These are phyloP conservation scores for Drosophila teissieri DNA, from an alignment of 1,140 invertebrate species.

Conservation along the genomic window DNA sequence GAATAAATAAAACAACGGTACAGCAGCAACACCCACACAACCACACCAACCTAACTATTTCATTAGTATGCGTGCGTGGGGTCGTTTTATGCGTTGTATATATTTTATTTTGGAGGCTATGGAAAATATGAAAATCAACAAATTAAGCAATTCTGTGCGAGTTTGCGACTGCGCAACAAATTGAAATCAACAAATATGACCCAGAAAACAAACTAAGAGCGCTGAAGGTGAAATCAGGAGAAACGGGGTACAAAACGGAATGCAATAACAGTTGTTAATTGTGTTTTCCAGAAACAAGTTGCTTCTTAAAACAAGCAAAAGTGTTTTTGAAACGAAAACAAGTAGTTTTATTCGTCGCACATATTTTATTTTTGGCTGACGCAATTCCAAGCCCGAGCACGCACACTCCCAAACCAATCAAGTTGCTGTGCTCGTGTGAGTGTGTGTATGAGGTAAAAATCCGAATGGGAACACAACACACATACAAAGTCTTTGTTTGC, in stretches of 20 bases:
- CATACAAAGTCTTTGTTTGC: constrained; percentile 67
- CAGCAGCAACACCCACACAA: constrained; percentile 32
- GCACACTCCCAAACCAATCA: constrained; percentile 18
- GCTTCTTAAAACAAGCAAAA: constrained; percentile 29
- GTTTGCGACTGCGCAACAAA: constrained; percentile 61
- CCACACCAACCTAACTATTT: constrained; percentile 1
- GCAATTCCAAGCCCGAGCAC: constrained; percentile 68
- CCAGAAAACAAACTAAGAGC: constrained; percentile 64
- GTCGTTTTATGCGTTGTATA: constrained; percentile 25
- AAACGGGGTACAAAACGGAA: constrained; percentile 12
- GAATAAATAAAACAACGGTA: constrained; percentile 64
- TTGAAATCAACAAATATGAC: constrained; percentile 83
- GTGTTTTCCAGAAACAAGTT: constrained; percentile 35
- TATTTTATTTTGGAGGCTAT: constrained; percentile 57
- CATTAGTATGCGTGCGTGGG: constrained; percentile 27
- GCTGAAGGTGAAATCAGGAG: constrained; percentile 72
- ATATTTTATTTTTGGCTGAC: constrained; percentile 70
- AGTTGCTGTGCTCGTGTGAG: constrained; percentile 34
- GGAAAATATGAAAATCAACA: constrained; percentile 65
- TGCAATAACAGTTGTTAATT: constrained; percentile 41
- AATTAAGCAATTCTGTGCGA: constrained; percentile 62
- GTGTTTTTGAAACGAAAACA: constrained; percentile 31
- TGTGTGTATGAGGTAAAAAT: constrained; percentile 63
- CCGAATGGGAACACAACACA: constrained; percentile 75
- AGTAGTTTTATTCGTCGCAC: constrained; percentile 17